Percentiles rank a stretch among this genome's conserved stretches.
Conservation (phyloP, 1,140 invertebrate genomes). For the Drosophila lini region DNA sequence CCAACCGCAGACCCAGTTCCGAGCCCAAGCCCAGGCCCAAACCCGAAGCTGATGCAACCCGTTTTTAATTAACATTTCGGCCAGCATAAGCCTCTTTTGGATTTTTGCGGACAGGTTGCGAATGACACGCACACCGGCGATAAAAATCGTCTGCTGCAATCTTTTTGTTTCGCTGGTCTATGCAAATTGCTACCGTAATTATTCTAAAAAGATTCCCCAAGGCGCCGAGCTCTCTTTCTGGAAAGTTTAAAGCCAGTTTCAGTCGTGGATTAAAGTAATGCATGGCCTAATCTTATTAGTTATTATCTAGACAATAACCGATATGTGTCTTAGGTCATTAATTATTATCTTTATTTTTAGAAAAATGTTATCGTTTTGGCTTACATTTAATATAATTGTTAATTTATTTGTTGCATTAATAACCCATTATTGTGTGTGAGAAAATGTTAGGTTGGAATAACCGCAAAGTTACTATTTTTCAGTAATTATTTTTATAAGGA, state of each 20-base stretch:
- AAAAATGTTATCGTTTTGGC: background rate
- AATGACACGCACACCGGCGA: background rate
- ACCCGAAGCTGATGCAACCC: slow-evolving; percentile 34
- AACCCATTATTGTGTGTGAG: too few relatives aligned
- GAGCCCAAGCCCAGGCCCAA: background rate
- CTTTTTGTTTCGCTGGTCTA: slow-evolving; percentile 33
- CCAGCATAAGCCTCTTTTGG: slow-evolving; percentile 17
- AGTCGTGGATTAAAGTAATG: background rate
- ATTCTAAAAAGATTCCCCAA: slow-evolving; percentile 32
- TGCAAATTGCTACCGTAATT: slow-evolving; percentile 47
- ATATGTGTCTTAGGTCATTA: background rate
- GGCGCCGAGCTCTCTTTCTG: background rate
- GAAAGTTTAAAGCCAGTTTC: slow-evolving; percentile 6
- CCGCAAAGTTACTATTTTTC: too few relatives aligned
- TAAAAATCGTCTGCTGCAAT: slow-evolving; percentile 42
- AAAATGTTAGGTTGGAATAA: too few relatives aligned
- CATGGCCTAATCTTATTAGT: background rate
- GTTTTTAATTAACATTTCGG: slow-evolving; percentile 55
- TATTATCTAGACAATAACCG: background rate
- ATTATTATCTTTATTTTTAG: background rate
- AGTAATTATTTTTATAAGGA: too few relatives aligned
- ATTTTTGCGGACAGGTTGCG: slow-evolving; percentile 11
- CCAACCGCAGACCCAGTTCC: too few relatives aligned
- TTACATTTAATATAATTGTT: background rate
- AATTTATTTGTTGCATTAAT: background rate